A percentile compares a stretch with the other conserved stretches of the same genome.
Evolutionary conservation across 1,140 invertebrate species (phyloP).

Genomic region (Planococcus citri): DNA sequence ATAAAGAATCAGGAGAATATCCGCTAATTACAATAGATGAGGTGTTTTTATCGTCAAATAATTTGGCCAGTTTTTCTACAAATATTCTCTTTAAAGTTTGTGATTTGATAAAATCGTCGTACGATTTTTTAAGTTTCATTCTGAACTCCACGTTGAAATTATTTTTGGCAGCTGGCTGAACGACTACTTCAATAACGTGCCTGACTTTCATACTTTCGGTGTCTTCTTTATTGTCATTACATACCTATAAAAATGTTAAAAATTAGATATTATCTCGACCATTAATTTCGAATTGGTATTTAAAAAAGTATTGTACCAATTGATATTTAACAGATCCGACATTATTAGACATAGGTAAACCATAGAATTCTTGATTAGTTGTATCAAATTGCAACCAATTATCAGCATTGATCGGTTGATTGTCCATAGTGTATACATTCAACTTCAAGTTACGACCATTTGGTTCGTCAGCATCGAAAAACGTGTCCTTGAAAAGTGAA

Average conservation of each 20-base stretch:
- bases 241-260: not conserved
- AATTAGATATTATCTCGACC: too few relatives aligned
- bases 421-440: slow-evolving; percentile 55
- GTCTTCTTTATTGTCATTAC: not conserved
- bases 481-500: slow-evolving; percentile 55
- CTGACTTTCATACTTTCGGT: not conserved
- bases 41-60: slow-evolving; percentile 63
- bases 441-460: slow-evolving; percentile 57
- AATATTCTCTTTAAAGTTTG: slow-evolving; percentile 58
- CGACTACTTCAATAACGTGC: not conserved
- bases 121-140: slow-evolving; percentile 61
- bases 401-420: slow-evolving; percentile 46
- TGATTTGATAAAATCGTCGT: slow-evolving; percentile 54
- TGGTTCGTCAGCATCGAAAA: slow-evolving; percentile 77
- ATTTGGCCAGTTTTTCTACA: slow-evolving; percentile 56
- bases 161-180: not conserved
- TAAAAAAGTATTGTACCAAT: too few relatives aligned
- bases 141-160: slow-evolving; percentile 49
- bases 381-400: slow-evolving; percentile 82
- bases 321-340: slow-evolving; percentile 61
- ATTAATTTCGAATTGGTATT: too few relatives aligned
- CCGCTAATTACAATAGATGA: slow-evolving; percentile 51
- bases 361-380: slow-evolving; percentile 80
- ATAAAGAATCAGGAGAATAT: slow-evolving; percentile 42
- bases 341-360: slow-evolving; percentile 56